Conservation (phyloP, 1,140 invertebrate species). For the Eufriesea mexicana region DNA sequence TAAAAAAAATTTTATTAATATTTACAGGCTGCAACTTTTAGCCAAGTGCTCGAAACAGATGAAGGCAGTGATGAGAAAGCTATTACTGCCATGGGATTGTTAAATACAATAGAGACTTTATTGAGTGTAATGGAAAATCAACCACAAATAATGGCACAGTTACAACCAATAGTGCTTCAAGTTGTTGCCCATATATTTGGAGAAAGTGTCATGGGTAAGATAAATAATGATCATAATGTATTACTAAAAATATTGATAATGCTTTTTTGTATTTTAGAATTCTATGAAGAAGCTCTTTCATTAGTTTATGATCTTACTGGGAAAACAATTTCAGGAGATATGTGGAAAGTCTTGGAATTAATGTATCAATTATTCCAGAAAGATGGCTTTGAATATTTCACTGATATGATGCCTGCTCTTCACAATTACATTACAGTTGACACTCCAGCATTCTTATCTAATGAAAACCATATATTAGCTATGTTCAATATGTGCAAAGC, state of each 20-base stretch:
- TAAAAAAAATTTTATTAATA: background rate
- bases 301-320: conserved; percentile 96
- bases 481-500: conserved; percentile 98
- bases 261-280: conserved; percentile 86
- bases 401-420: conserved; percentile 99
- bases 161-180: conserved; percentile 97
- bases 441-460: conserved; percentile 94
- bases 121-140: conserved; percentile 97
- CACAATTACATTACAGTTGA: conserved; percentile 99
- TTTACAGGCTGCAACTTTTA: conserved; percentile 92
- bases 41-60: conserved; percentile 91
- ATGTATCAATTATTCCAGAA: conserved; percentile 95
- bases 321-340: conserved; percentile 93
- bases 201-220: conserved; percentile 90
- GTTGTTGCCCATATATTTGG: conserved; percentile 95
- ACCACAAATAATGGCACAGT: conserved; percentile 91
- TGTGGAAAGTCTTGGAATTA: conserved; percentile 98
- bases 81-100: conserved; percentile 97
- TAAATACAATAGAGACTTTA: conserved; percentile 98
- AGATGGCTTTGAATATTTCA: conserved; percentile 98
- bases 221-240: background rate
- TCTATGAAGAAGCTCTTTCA: conserved; percentile 97
- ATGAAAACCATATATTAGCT: conserved; percentile 93
- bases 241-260: conserved; percentile 18
- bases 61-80: conserved; percentile 97